Percentiles rank a stretch among this genome's conserved stretches.
These are phyloP conservation scores for Marasmarcha lunaedactyla DNA, from an alignment of 2,888 invertebrate species.

Conservation along the genomic window DNA sequence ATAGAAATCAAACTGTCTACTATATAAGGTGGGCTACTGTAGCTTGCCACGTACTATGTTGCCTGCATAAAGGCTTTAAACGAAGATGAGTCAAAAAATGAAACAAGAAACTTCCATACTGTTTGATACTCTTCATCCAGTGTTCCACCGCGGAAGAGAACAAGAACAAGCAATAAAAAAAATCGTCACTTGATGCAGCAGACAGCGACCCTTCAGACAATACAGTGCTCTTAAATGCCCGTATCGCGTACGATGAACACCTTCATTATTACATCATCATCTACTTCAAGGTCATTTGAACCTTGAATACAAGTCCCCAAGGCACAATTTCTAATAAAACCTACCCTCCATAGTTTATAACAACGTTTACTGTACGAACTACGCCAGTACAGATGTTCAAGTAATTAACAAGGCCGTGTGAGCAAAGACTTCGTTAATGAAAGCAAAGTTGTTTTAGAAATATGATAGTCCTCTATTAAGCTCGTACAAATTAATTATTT, in stretches of 20 bases:
- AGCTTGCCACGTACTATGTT: too few relatives aligned
- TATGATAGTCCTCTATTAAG: too few relatives aligned
- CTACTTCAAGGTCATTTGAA: not conserved
- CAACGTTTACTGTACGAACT: not conserved
- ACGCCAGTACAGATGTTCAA: slow-evolving; percentile 29
- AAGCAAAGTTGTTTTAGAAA: not conserved
- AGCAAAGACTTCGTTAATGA: slow-evolving; percentile 1
- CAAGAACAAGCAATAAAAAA: slow-evolving; percentile 39
- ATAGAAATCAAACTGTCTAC: too few relatives aligned
- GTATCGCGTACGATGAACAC: slow-evolving; percentile 30
- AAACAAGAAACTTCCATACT: too few relatives aligned
- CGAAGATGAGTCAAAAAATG: too few relatives aligned
- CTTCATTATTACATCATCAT: not conserved
- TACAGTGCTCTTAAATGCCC: slow-evolving; percentile 45
- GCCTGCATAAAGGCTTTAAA: too few relatives aligned
- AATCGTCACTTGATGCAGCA: slow-evolving; percentile 47
- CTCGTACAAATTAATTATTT: too few relatives aligned
- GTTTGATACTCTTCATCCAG: too few relatives aligned
- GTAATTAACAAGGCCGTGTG: slow-evolving; percentile 28
- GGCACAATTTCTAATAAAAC: not conserved
- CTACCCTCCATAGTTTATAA: not conserved
- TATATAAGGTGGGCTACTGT: too few relatives aligned
- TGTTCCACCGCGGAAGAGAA: too few relatives aligned
- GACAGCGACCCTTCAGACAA: slow-evolving; percentile 58
- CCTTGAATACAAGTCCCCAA: not conserved